Evolutionary conservation across 1,140 invertebrate species (phyloP).

Genomic region (Hylyphantes graminicola): DNA sequence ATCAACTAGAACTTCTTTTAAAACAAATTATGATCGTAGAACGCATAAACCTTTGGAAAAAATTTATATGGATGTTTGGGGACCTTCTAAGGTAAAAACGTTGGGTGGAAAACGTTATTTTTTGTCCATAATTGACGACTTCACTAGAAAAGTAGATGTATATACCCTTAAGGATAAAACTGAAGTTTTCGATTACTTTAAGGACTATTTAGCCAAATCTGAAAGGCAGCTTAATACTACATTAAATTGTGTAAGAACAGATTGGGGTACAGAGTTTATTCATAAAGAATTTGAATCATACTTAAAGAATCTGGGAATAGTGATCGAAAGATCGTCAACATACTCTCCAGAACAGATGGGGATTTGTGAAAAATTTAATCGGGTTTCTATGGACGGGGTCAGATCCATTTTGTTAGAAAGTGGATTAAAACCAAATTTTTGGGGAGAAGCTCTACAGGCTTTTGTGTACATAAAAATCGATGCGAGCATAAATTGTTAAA

Average conservation of each 20-base stretch:
- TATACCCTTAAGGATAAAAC: no score
- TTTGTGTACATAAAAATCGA: background rate
- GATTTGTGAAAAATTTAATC: background rate
- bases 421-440: no score
- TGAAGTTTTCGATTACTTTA: no score
- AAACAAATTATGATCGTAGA: background rate
- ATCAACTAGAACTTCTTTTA: background rate
- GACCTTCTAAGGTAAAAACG: background rate
- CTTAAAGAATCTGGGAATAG: no score
- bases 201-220: no score
- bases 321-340: background rate
- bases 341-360: background rate
- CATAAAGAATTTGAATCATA: no score
- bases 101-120: background rate
- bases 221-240: no score
- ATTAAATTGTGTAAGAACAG: no score
- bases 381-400: background rate
- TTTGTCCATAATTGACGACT: background rate
- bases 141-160: background rate
- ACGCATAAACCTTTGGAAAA: background rate
- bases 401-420: no score
- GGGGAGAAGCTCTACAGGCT: background rate
- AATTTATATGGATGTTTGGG: background rate
- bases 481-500: no score
- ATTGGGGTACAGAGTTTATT: no score